Percentiles rank a stretch among this genome's conserved stretches.
Evolutionary conservation across 2,888 invertebrate genomes (phyloP).

Genomic region (Busseola fusca): DNA sequence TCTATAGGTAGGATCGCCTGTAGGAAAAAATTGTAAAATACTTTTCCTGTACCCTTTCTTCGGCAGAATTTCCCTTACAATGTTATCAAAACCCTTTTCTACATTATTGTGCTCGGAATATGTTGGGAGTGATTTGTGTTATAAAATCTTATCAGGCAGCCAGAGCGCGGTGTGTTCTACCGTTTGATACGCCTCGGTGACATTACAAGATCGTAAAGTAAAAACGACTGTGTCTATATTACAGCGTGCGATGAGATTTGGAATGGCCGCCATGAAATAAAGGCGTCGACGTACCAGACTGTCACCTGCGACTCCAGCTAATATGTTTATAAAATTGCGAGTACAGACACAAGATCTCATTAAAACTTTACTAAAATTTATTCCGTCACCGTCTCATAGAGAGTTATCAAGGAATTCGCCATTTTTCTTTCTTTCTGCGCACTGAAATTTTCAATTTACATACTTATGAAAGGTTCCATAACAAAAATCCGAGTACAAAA

Average conservation of each 20-base stretch:
- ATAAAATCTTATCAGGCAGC: conserved; percentile 60
- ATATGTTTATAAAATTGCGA: conserved; percentile 74
- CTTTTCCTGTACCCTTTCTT: conserved; percentile 14
- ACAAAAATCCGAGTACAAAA: conserved; percentile 73
- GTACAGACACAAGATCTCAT: conserved; percentile 70
- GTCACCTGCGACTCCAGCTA: conserved; percentile 72
- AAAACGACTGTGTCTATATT: conserved; percentile 72
- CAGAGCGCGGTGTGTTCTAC: conserved; percentile 41
- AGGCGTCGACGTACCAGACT: conserved; percentile 68
- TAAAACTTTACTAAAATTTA: conserved; percentile 71
- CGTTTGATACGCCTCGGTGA: conserved; percentile 65
- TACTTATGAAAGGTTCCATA: conserved; percentile 77
- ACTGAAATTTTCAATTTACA: conserved; percentile 79
- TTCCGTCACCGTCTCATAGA: conserved; percentile 67
- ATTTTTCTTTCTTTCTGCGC: conserved; percentile 71
- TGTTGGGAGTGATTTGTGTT: conserved; percentile 48
- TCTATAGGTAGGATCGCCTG: conserved; percentile 7
- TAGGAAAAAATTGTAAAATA: conserved; percentile 20
- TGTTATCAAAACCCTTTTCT: conserved; percentile 39
- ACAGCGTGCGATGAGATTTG: conserved; percentile 73
- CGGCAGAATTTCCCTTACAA: conserved; percentile 26
- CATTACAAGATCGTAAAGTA: conserved; percentile 79
- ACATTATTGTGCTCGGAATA: conserved; percentile 33
- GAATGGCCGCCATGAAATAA: conserved; percentile 77
- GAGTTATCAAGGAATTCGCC: conserved; percentile 69